Percentiles rank a stretch among this genome's conserved stretches.
phyloP scores from a whole-genome alignment of 2,113 vertebrate species.

The Actenoides hombroni region DNA sequence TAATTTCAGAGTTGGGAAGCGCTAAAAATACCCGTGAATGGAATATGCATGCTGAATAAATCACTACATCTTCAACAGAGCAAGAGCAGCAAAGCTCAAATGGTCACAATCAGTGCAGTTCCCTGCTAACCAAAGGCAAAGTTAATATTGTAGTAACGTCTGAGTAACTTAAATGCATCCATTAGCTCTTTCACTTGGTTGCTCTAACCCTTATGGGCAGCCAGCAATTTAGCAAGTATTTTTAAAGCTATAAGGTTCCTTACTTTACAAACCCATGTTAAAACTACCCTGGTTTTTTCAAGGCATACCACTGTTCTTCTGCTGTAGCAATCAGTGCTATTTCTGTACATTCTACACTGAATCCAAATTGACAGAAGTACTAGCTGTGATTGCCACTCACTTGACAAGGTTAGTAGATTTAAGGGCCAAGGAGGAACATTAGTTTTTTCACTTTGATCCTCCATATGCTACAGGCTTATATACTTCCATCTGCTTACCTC shows the following conservation, averaged over 20 bases:
- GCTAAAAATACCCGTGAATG: constrained; percentile 29
- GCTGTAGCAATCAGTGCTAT: not conserved
- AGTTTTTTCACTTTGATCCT: not conserved
- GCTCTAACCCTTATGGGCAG: not conserved
- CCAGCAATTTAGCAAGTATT: not conserved
- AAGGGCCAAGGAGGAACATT: not conserved
- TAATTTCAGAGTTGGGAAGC: constrained; percentile 34
- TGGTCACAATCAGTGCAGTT: not conserved
- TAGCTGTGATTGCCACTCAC: not conserved
- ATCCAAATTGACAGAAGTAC: not conserved
- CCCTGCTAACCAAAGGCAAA: not conserved
- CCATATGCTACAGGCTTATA: rapidly evolving
- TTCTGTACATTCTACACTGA: not conserved
- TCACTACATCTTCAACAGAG: not conserved
- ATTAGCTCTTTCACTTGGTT: not conserved
- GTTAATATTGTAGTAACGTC: not conserved
- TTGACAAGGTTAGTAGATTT: not conserved
- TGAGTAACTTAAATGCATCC: not conserved
- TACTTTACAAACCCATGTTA: not conserved
- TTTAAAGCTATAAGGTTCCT: not conserved
- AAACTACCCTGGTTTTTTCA: not conserved
- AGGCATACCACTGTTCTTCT: not conserved
- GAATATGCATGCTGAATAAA: constrained; percentile 35
- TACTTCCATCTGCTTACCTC: not conserved
- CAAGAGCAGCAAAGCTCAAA: not conserved